Evolutionary conservation across 2,888 invertebrate genomes (phyloP).

Genomic region (Neocrepidodera transversa): DNA sequence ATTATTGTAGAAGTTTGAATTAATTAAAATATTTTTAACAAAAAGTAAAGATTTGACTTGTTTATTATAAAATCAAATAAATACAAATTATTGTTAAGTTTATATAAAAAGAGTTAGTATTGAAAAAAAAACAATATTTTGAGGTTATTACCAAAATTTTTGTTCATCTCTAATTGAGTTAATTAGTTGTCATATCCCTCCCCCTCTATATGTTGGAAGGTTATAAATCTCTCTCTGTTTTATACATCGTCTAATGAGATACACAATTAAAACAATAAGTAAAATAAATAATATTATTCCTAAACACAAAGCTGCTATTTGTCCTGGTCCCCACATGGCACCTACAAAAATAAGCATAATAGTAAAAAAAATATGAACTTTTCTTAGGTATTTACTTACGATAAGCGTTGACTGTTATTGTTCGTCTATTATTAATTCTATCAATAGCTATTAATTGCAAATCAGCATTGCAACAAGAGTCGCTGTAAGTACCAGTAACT

Average conservation of each 20-base stretch:
- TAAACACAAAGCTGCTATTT: constrained; percentile 75
- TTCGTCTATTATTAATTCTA: constrained; percentile 70
- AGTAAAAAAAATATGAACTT: neutral
- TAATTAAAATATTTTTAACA: no score
- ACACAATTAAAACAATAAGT: constrained; percentile 66
- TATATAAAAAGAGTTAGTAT: no score
- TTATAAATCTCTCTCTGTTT: constrained; percentile 63
- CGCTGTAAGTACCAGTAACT: constrained; percentile 71
- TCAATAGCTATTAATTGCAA: constrained; percentile 74
- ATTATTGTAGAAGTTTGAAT: no score
- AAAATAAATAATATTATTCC: constrained; percentile 69
- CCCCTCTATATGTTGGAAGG: constrained; percentile 65
- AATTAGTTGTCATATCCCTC: constrained; percentile 46
- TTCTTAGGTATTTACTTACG: constrained; percentile 44
- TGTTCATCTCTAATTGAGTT: constrained; percentile 42
- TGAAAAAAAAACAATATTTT: neutral
- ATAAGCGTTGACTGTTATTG: constrained; percentile 68
- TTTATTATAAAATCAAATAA: no score
- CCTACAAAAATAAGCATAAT: constrained; percentile 46
- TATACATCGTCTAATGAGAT: constrained; percentile 68
- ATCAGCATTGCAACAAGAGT: constrained; percentile 76
- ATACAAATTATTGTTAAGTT: no score
- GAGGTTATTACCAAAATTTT: constrained; percentile 31
- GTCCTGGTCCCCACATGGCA: constrained; percentile 50
- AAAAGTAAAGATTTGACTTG: no score